Evolutionary conservation across 2,113 vertebrate genomes (phyloP).

Genomic region (Labeo catla): DNA sequence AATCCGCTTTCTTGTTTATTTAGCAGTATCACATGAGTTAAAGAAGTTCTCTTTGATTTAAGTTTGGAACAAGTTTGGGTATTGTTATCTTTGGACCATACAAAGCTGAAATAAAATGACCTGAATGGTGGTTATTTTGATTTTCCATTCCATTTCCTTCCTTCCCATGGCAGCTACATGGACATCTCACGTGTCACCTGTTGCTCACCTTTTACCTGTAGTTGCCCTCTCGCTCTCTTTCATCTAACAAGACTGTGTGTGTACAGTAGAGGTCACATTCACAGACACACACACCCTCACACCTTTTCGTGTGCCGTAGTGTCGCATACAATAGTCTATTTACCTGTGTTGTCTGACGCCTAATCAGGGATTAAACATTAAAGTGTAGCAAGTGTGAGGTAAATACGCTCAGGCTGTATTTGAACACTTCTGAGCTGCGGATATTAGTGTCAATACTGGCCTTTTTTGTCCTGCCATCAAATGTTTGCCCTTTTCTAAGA

Average conservation of each 20-base stretch:
- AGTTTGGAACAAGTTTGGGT: conserved; percentile 29
- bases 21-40: conserved; percentile 61
- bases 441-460: conserved; percentile 65
- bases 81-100: background rate
- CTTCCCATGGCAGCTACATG: conserved; percentile 43
- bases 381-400: conserved; percentile 70
- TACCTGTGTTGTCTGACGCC: conserved; percentile 70
- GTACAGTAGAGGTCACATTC: conserved; percentile 79
- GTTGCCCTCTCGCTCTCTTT: conserved; percentile 70
- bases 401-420: conserved; percentile 73
- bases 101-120: background rate
- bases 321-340: conserved; percentile 72
- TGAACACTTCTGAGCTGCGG: conserved; percentile 69
- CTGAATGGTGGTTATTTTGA: background rate
- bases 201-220: conserved; percentile 72
- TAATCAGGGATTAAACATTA: conserved; percentile 76
- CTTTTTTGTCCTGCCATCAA: conserved; percentile 49
- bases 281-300: conserved; percentile 60
- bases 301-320: conserved; percentile 45
- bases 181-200: conserved; percentile 64
- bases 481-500: conserved; percentile 46
- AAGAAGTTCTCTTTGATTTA: conserved; percentile 56
- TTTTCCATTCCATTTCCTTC: background rate
- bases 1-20: conserved; percentile 55
- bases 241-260: conserved; percentile 64